Percentiles rank a stretch among this genome's conserved stretches.
These are phyloP conservation scores for Astyanax mexicanus DNA, from an alignment of 2,797 vertebrate genomes.

Conservation along the genomic window DNA sequence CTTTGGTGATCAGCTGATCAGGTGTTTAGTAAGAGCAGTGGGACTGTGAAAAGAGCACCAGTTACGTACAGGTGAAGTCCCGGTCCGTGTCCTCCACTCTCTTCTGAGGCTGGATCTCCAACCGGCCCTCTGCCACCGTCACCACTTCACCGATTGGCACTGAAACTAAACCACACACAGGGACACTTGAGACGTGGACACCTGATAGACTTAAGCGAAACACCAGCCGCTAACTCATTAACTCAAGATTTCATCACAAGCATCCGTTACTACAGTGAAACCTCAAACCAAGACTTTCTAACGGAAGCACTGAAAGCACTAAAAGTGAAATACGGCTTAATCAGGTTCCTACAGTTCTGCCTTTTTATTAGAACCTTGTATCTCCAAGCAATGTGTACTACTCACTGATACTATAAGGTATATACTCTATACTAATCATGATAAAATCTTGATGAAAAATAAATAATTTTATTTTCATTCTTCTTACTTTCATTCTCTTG, in stretches of 20 bases:
- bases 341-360: background rate
- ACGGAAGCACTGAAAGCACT: background rate
- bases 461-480: no score
- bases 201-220: conserved; percentile 26
- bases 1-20: no score
- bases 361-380: no score
- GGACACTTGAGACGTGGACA: conserved; percentile 10
- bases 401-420: no score
- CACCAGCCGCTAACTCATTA: background rate
- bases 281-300: background rate
- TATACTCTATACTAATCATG: no score
- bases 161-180: conserved; percentile 66
- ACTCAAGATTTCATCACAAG: background rate
- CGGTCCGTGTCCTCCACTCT: conserved; percentile 75
- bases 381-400: no score
- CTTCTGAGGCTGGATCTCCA: conserved; percentile 73
- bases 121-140: conserved; percentile 75
- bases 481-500: no score
- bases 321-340: background rate
- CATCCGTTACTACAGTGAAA: background rate
- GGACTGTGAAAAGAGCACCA: background rate
- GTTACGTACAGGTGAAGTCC: conserved; percentile 80
- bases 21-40: no score
- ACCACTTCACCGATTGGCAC: conserved; percentile 77
- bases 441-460: no score